Evolutionary conservation across 1,140 invertebrate species (phyloP).

Genomic region (Tetragonula clypearis): DNA sequence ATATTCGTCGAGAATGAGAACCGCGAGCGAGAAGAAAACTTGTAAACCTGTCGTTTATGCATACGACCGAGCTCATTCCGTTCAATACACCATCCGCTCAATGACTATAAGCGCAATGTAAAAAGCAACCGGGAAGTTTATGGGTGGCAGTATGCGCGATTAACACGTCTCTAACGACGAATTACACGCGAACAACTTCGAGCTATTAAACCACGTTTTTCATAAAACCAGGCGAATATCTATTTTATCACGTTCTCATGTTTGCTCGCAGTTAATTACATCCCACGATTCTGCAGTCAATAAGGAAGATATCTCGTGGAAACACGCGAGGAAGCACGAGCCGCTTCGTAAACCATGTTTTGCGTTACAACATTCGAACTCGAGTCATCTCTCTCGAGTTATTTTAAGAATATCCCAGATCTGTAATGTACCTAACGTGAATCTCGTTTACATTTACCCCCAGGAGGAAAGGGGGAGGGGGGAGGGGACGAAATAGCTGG

Average conservation of each 20-base stretch:
- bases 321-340: neutral
- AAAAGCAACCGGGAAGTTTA: neutral
- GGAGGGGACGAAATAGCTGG: too few relatives aligned
- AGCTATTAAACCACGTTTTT: neutral
- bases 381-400: neutral
- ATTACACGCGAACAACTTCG: neutral
- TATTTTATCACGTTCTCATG: slow-evolving; percentile 11
- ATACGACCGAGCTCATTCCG: neutral
- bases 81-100: too few relatives aligned
- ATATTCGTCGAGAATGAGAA: too few relatives aligned
- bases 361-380: neutral
- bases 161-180: slow-evolving; percentile 12
- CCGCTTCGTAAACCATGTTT: neutral
- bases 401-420: neutral
- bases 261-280: slow-evolving; percentile 5
- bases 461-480: too few relatives aligned
- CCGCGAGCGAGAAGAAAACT: too few relatives aligned
- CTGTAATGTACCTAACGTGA: too few relatives aligned
- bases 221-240: neutral
- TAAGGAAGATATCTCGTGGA: neutral
- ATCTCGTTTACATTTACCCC: neutral
- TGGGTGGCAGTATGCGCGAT: neutral
- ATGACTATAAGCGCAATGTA: neutral
- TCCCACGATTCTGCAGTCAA: neutral
- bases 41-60: neutral